phyloP scores from a whole-genome alignment of 2,797 vertebrate species.

The Rachycentron canadum region DNA sequence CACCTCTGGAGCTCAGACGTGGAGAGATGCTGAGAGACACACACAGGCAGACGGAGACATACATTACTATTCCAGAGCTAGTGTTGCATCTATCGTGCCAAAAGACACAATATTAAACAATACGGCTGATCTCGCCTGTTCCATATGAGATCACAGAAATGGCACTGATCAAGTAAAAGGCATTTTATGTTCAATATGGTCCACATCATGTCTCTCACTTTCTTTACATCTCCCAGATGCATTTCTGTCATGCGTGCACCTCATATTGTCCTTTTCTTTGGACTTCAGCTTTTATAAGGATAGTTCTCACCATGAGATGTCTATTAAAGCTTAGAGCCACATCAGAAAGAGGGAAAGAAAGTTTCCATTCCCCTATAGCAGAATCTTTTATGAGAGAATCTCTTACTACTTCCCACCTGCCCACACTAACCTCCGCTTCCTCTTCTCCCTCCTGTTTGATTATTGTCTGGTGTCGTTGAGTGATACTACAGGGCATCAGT shows the following conservation, averaged over 20 bases:
- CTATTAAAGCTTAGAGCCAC: conserved; percentile 70
- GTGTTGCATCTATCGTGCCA: conserved; percentile 47
- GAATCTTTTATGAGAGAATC: conserved; percentile 71
- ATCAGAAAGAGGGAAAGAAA: conserved; percentile 50
- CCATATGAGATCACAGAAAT: conserved; percentile 68
- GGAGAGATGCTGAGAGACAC: conserved; percentile 44
- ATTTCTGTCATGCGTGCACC: conserved; percentile 64
- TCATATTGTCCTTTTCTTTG: conserved; percentile 72
- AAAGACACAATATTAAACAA: conserved; percentile 71
- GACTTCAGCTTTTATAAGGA: conserved; percentile 68
- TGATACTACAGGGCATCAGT: conserved; percentile 5
- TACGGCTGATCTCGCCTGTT: conserved; percentile 38
- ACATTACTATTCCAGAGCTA: conserved; percentile 41
- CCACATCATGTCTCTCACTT: conserved; percentile 53
- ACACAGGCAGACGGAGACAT: conserved; percentile 1
- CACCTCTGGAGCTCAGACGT: conserved; percentile 46
- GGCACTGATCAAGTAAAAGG: conserved; percentile 45
- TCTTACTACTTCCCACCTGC: conserved; percentile 72
- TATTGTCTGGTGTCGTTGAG: conserved; percentile 12
- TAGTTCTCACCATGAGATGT: conserved; percentile 71
- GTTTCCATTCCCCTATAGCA: conserved; percentile 70
- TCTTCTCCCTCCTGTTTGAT: conserved; percentile 32
- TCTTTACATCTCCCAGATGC: conserved; percentile 74
- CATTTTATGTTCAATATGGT: conserved; percentile 70
- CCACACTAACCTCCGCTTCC: conserved; percentile 33